A percentile compares a stretch with the other conserved stretches of the same genome.
phyloP scores from a whole-genome alignment of 1,140 invertebrate species.

The Bombyx mandarina region DNA sequence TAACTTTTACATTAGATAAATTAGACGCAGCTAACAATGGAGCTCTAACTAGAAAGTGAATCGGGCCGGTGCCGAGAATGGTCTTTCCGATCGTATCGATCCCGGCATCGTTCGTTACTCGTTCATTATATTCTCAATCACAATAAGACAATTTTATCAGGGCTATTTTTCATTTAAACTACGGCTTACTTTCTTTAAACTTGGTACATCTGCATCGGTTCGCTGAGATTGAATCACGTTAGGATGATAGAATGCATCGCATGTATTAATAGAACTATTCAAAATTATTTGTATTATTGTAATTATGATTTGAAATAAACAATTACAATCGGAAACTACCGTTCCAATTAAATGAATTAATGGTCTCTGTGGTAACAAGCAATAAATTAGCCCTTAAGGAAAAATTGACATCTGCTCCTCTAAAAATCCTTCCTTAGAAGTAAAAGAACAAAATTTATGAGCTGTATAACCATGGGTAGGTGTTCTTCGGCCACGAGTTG shows the following conservation, averaged over 20 bases:
- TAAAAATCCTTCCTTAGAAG: constrained; percentile 54
- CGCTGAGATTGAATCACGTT: no score
- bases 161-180: no score
- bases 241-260: no score
- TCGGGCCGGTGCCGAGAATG: constrained; percentile 37
- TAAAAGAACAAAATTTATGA: constrained; percentile 67
- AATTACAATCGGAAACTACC: not conserved
- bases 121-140: constrained; percentile 41
- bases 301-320: not conserved
- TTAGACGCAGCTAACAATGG: constrained; percentile 45
- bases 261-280: no score
- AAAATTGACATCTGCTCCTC: constrained; percentile 60
- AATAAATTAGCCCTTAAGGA: constrained; percentile 59
- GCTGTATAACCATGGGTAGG: constrained; percentile 57
- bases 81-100: constrained; percentile 48
- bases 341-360: constrained; percentile 22
- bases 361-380: constrained; percentile 40
- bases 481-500: constrained; percentile 50
- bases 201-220: no score
- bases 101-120: constrained; percentile 25
- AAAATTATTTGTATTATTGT: not conserved
- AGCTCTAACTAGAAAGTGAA: constrained; percentile 51
- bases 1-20: constrained; percentile 37
- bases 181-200: no score
- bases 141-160: constrained; percentile 25